Evolutionary conservation across 2,888 invertebrate genomes (phyloP).

Genomic region (Gari tellinella): DNA sequence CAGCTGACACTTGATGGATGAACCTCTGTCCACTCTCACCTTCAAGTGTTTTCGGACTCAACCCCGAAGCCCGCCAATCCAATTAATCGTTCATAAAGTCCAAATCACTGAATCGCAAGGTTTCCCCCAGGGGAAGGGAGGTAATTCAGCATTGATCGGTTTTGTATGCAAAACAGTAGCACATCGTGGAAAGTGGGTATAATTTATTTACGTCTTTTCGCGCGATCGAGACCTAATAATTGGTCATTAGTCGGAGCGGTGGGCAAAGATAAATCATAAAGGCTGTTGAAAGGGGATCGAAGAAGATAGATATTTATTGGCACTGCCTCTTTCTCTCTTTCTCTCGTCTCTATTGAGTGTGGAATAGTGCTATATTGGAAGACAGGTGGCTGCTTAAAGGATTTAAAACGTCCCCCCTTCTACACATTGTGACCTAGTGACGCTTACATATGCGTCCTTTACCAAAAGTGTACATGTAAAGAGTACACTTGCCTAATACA

Average conservation of each 20-base stretch:
- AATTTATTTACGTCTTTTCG: slow-evolving; percentile 62
- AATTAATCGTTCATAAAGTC: slow-evolving; percentile 52
- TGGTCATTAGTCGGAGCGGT: slow-evolving; percentile 35
- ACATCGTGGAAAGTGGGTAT: slow-evolving; percentile 30
- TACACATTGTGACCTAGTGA: too few relatives aligned
- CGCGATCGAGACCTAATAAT: slow-evolving; percentile 54
- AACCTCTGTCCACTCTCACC: slow-evolving; percentile 46
- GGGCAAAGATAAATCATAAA: slow-evolving; percentile 43
- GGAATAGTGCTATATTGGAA: too few relatives aligned
- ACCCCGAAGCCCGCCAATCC: slow-evolving; percentile 24
- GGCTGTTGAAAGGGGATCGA: too few relatives aligned
- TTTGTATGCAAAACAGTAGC: slow-evolving; percentile 45
- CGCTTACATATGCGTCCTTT: too few relatives aligned
- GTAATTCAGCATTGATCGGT: slow-evolving; percentile 54
- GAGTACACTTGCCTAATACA: too few relatives aligned
- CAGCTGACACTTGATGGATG: slow-evolving; percentile 55
- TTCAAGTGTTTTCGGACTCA: slow-evolving; percentile 39
- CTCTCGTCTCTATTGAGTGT: too few relatives aligned
- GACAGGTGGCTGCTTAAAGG: too few relatives aligned
- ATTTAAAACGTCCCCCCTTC: too few relatives aligned
- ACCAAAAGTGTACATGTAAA: too few relatives aligned
- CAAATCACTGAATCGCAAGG: slow-evolving; percentile 51
- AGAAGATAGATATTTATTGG: too few relatives aligned
- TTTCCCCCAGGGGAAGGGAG: slow-evolving; percentile 41
- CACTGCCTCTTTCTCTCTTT: too few relatives aligned